Percentiles rank a stretch among this genome's conserved stretches.
Conservation (phyloP, 2,888 invertebrate genomes). For the Cantharis rustica region DNA sequence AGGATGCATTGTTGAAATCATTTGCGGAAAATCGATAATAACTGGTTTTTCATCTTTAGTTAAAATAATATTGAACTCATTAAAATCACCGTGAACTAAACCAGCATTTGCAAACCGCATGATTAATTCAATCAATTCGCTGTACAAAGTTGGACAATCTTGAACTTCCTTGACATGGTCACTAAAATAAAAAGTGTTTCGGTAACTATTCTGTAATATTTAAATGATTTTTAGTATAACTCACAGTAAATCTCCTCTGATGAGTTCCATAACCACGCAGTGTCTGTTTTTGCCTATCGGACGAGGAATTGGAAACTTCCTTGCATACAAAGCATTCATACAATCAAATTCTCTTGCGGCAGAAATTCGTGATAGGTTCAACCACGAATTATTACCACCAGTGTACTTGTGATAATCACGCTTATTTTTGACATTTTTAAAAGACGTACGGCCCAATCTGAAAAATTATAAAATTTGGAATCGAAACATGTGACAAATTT, state of each 20-base stretch:
- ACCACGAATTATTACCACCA: constrained; percentile 88
- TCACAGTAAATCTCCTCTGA: constrained; percentile 81
- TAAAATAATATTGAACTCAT: constrained; percentile 97
- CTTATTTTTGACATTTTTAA: constrained; percentile 93
- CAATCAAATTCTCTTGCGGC: constrained; percentile 98
- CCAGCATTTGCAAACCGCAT: constrained; percentile 90
- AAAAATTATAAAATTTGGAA: constrained; percentile 34
- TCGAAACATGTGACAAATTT: background rate
- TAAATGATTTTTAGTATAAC: constrained; percentile 38
- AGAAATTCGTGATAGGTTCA: constrained; percentile 94
- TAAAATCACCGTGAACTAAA: constrained; percentile 98
- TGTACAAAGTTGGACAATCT: constrained; percentile 81
- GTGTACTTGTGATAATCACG: constrained; percentile 91
- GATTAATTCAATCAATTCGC: constrained; percentile 92
- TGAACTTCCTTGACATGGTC: constrained; percentile 66
- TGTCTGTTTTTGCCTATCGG: constrained; percentile 95
- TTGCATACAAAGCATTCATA: constrained; percentile 89
- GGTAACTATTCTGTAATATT: too few relatives aligned
- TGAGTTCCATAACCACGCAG: constrained; percentile 94
- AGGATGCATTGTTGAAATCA: constrained; percentile 92
- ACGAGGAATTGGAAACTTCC: constrained; percentile 92
- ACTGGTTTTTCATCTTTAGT: constrained; percentile 78
- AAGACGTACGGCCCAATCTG: constrained; percentile 93
- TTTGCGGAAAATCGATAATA: constrained; percentile 98
- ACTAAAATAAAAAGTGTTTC: constrained; percentile 46